A percentile compares a stretch with the other conserved stretches of the same genome.
Evolutionary conservation across 1,140 invertebrate genomes (phyloP).

Genomic region (Anastatus disparis): DNA sequence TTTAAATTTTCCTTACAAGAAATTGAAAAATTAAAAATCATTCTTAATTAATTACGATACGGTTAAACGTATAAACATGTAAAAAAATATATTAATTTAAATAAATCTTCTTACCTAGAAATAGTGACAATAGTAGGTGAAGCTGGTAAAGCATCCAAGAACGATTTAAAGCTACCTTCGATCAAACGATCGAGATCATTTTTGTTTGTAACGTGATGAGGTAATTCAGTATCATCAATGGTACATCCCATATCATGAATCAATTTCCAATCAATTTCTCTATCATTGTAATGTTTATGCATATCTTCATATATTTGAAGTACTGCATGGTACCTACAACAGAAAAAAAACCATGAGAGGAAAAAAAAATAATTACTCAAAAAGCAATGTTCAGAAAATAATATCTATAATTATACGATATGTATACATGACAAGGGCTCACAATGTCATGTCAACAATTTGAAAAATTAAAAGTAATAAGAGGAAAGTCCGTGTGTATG

Average conservation of each 20-base stretch:
- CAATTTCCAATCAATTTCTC: slow-evolving; percentile 80
- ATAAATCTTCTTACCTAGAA: slow-evolving; percentile 70
- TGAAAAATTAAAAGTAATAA: slow-evolving; percentile 33
- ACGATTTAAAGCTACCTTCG: slow-evolving; percentile 66
- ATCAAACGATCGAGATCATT: slow-evolving; percentile 76
- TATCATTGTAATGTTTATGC: slow-evolving; percentile 66
- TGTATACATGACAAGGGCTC: too few species aligned
- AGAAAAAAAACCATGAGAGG: slow-evolving; percentile 7
- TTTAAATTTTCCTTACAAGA: too few species aligned
- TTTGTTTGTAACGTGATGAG: slow-evolving; percentile 80
- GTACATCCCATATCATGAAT: slow-evolving; percentile 89
- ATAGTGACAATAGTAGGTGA: slow-evolving; percentile 82
- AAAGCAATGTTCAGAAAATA: not conserved
- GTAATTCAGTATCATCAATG: slow-evolving; percentile 81
- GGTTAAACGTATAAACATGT: too few species aligned
- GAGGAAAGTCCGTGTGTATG: too few species aligned
- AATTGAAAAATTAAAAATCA: too few species aligned
- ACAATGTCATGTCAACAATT: not conserved
- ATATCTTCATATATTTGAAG: slow-evolving; percentile 64
- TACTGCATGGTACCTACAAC: slow-evolving; percentile 63
- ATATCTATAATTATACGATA: not conserved
- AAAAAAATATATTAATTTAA: too few species aligned
- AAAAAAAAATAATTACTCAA: too few species aligned
- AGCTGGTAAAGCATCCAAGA: slow-evolving; percentile 73
- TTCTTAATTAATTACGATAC: too few species aligned